Evolutionary conservation across 2,113 vertebrate genomes (phyloP).

Genomic region (Clinocottus analis): DNA sequence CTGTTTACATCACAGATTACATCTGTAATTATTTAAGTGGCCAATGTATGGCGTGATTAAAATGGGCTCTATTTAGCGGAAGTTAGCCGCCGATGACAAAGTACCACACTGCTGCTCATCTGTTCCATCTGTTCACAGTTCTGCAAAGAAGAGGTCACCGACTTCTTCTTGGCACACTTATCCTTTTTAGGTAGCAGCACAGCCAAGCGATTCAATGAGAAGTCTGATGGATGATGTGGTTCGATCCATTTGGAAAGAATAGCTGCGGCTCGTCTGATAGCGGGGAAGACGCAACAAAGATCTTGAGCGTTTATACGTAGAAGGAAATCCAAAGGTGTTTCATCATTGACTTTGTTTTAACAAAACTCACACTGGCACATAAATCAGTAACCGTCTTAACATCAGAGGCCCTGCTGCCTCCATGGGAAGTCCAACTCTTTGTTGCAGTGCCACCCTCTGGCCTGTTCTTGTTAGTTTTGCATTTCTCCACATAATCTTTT

Average conservation of each 20-base stretch:
- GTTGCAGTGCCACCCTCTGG: slow-evolving; percentile 79
- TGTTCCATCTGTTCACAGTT: slow-evolving; percentile 69
- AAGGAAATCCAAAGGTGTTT: slow-evolving; percentile 48
- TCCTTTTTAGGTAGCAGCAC: slow-evolving; percentile 76
- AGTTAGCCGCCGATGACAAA: slow-evolving; percentile 39
- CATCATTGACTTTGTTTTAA: slow-evolving; percentile 57
- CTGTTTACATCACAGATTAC: no score
- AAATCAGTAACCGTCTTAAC: slow-evolving; percentile 46
- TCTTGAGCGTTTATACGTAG: neutral
- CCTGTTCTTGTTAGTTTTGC: slow-evolving; percentile 37
- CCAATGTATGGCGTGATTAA: slow-evolving; percentile 52
- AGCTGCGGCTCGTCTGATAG: slow-evolving; percentile 46
- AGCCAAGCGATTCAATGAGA: slow-evolving; percentile 45
- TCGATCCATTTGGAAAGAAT: slow-evolving; percentile 70
- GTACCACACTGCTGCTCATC: slow-evolving; percentile 58
- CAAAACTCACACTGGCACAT: slow-evolving; percentile 49
- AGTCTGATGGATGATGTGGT: slow-evolving; percentile 56
- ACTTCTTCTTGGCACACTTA: slow-evolving; percentile 60
- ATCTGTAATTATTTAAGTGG: slow-evolving; percentile 55
- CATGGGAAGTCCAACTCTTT: slow-evolving; percentile 45
- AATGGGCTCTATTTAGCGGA: slow-evolving; percentile 45
- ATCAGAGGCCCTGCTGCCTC: slow-evolving; percentile 41
- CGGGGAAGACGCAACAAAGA: slow-evolving; percentile 23
- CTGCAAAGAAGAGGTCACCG: slow-evolving; percentile 59
- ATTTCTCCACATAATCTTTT: slow-evolving; percentile 58